Base-by-base conservation (phyloP, 2,888 invertebrate genomes). In the Hypercompe scribonia region DNA sequence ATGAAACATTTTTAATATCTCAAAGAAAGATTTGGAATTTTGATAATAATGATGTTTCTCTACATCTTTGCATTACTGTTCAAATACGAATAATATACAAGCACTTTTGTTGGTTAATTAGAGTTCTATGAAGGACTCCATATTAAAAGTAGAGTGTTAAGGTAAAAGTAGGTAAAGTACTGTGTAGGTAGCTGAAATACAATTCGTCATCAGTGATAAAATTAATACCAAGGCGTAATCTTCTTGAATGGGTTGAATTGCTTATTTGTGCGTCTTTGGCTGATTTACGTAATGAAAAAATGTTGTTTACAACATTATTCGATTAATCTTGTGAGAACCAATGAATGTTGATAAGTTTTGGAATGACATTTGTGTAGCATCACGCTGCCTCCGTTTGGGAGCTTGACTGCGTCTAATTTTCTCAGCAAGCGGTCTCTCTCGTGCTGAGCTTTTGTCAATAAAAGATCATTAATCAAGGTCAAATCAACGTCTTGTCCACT, bases 361-460 rank as follows among this genome's bases (percentile, higher is more conserved):
- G 82, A 88, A 84, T 89, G 87, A 89, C 87, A 89, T 85, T 84
- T 75, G 84, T 80, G 83, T 81, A 87, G 86, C 87, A 87, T 84
- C 81, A 72, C 77, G 73, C 66, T 85, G 83, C 88, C 84, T 79
- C 88, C 76, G 85, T 87, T 87, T 84, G 84, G 84, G 73, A 84
- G 86, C 85, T 81, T 64, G 65, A 34, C 85, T 89, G 89, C 89
- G 88, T 89, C 93, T 87, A 93, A 94, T 94, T 91, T 89, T 84
- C 94, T 33, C 94, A 93, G 93, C 93, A 76, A 90, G 94, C 85
- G 88, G 83, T 88, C 86, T 76, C 86, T 76, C 74, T 87, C 94
- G 79, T 88, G 94, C 94, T 94, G 94, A 2, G 94, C 90, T 84
- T 88, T 94, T 94, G 91, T 94, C 92, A 91, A 89, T 90, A 83